Base-by-base conservation (phyloP, 2,888 invertebrate species). In the Conistra vaccinii region DNA sequence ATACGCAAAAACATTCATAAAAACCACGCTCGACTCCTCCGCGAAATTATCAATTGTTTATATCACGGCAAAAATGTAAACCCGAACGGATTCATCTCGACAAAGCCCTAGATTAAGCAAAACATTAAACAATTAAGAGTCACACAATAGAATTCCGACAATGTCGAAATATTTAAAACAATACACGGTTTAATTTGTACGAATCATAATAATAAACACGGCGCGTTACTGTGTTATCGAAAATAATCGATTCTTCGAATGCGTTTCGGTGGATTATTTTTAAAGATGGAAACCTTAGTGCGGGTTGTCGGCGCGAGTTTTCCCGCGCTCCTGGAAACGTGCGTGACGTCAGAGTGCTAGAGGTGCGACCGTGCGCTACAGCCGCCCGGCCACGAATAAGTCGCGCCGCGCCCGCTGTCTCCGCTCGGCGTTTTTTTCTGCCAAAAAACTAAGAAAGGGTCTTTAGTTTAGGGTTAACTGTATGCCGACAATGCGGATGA, bases 1-100 rank as follows among this genome's bases (percentile, higher is more conserved):
- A 91, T 90, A 94, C 95, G 95, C 95, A 96, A 96, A 96, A 96
- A 96, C 96, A 95, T 95, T 95, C 95, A 94, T 94, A 96, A 96
- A 96, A 96, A 96, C 95, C 91, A 91, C 93, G 93, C 93, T 90
- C 93, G 90, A 92, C 94, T 93, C 93, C 94, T 91, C 93, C 94
- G 95, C 95, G 92, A 96, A 96, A 93, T 95, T 94, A 95, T 91
- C 95, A 94, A 95, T 95, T 95, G 94, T 96, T 95, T 95, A 94
- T 94, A 93, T 91, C 93, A 90, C 91, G 91, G 91, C 91, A 92
- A 94, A 94, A 94, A 94, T 94, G 93, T 93, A 92, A 94, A 94
- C 93, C 89, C 84, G 85, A 87, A 89, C 89, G 90, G 89, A 90
- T 91, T 90, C 91, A 91, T 92, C 92, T 92, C 93, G 90, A 90